Evolutionary conservation across 2,888 invertebrate genomes (phyloP), one percentile per base, ranked within the genome.

Genomic region (Pyrocoelia pectoralis): DNA sequence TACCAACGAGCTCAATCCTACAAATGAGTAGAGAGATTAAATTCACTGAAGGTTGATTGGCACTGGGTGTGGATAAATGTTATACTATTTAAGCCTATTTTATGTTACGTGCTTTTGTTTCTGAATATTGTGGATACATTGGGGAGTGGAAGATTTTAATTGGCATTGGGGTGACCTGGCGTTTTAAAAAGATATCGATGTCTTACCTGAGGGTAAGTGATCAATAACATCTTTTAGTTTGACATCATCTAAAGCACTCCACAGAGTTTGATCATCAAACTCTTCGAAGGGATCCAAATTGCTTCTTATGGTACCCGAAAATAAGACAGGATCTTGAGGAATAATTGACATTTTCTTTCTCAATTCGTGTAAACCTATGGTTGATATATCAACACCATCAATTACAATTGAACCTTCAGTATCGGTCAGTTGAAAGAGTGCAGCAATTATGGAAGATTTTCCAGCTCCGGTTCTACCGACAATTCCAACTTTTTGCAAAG

Each of bases 281-380:
- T 90, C 88, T 68, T 91, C 88, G 79, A 95, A 95, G 1, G 95
- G 96, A 83, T 96, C 96, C 62, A 97, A 84, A 83, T 96, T 97
- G 75, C 90, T 90, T 1, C 96, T 84, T 84, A 97, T 86, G 2
- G 93, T 90, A 40, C 95, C 95, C 0, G 93, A 92, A 82, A 97
- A 94, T 50, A 94, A 81, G 54, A 94, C 92, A 0, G 94, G 93
- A 75, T 93, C 93, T 79, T 94, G 94, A 0, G 94, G 93, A 55
- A 94, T 94, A 74, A 94, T 94, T n/a, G 93, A 91, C 67, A 94
- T 86, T 76, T 88, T 89, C 29, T 89, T 87, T 57, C 94, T 86
- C n/a, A 94, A 84, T 76, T 91, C 86, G 73, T 90, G 89, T 19
- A 94, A 82, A 0, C 93, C 93, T 65, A 97, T 79, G 4, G 83